phyloP scores from a whole-genome alignment of 2,113 vertebrate species.

The Noturus placidus region DNA sequence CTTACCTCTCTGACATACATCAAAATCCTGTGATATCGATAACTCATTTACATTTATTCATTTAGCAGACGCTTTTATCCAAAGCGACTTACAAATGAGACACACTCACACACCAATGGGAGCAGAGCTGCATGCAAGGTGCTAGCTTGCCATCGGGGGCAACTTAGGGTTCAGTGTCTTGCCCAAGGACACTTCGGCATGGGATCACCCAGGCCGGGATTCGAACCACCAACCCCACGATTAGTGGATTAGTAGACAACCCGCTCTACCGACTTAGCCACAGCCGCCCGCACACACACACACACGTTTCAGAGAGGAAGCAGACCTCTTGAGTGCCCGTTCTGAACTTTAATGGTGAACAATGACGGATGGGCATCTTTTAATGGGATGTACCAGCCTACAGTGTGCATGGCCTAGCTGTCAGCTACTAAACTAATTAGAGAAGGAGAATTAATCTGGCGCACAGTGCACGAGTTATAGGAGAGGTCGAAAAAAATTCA shows the following conservation, averaged over 20 bases:
- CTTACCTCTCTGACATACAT: conserved; percentile 59
- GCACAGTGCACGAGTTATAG: conserved; percentile 68
- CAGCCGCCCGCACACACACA: background rate
- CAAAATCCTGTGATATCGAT: background rate
- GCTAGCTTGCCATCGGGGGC: no score
- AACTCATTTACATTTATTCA: no score
- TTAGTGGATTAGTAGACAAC: no score
- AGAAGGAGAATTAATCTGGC: conserved; percentile 89
- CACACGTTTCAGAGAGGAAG: conserved; percentile 1
- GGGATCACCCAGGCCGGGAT: no score
- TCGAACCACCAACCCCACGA: no score
- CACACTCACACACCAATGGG: no score
- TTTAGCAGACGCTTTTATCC: no score
- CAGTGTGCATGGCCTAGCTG: conserved; percentile 84
- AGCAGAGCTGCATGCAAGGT: no score
- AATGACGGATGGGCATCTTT: conserved; percentile 89
- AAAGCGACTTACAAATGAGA: no score
- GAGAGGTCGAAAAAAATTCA: conserved; percentile 23
- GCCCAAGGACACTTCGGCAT: no score
- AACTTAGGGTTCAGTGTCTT: no score
- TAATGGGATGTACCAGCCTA: conserved; percentile 85
- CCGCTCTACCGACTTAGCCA: no score
- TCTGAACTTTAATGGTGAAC: conserved; percentile 77
- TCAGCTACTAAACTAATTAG: conserved; percentile 89
- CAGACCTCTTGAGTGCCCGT: conserved; percentile 72